Evolutionary conservation across 1,140 invertebrate species (phyloP), one percentile per base, ranked within the genome.

Genomic region (Bombyx mandarina): DNA sequence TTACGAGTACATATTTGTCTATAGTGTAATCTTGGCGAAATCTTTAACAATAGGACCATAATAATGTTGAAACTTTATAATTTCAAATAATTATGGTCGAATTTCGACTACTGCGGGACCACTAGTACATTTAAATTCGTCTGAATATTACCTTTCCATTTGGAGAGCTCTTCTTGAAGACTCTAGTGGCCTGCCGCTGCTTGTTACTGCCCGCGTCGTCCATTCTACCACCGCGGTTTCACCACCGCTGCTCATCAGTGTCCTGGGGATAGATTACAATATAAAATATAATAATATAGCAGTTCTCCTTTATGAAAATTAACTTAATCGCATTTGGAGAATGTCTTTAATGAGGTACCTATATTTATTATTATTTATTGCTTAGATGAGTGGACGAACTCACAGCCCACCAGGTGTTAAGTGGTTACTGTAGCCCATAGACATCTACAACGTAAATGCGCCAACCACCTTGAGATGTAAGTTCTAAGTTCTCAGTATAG

Each of bases 91-190:
- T 8, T 22, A 22, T 10, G 7, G 52, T n/a, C 10, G 7, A 53
- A 35, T 35, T 35, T 35, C 4, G 26, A 3, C 4, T 35, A 35
- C 26, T 35, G 2, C 2, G 26, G 4, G 26, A 35, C 26, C 26
- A 5, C 26, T 35, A 35, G 26, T 35, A 35, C 26, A 35, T 35
- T 35, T 35, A 35, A 35, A 35, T 35, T 35, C 1, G 26, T 12
- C 2, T 51, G 51, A 43, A 52, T n/a, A 26, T 51, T 71, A 93
- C 92, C 89, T 97, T 98, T 65, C 96, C 96, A 92, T 98, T 98
- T 8, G 96, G 95, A 58, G 95, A 97, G 81, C 95, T 97, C 82
- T 98, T 98, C 89, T 98, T 98, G 88, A 98, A 98, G 8, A 98
- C 96, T 52, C 91, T 84, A 54, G 90, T 91, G 56, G 90, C 90